Conservation (phyloP, 2,113 vertebrate species). For the Columba livia region DNA sequence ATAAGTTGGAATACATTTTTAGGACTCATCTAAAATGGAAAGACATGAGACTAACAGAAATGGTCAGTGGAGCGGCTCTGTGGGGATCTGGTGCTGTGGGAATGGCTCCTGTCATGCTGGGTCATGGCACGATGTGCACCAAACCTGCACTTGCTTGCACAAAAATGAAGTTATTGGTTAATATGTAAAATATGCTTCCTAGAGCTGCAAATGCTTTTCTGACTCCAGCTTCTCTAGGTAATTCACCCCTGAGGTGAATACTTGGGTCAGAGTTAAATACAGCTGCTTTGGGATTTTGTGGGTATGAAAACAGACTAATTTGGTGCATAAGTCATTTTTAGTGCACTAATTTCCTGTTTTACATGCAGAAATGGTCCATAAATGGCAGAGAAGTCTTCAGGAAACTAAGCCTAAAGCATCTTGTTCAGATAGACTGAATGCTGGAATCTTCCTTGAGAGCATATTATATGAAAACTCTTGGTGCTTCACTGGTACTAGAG, state of each 20-base stretch:
- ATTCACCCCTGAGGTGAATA: constrained; percentile 62
- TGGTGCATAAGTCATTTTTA: constrained; percentile 72
- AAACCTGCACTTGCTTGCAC: not conserved
- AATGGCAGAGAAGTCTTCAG: constrained; percentile 54
- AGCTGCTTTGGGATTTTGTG: constrained; percentile 54
- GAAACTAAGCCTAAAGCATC: constrained; percentile 45
- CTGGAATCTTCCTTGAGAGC: constrained; percentile 11
- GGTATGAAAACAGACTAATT: constrained; percentile 71
- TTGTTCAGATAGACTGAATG: not conserved
- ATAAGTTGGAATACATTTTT: not conserved
- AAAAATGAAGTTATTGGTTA: not conserved
- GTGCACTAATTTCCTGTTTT: constrained; percentile 64
- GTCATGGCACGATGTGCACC: not conserved
- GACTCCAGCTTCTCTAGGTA: constrained; percentile 52
- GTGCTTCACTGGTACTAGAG: not conserved
- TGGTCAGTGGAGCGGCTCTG: not conserved
- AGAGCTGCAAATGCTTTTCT: constrained; percentile 26
- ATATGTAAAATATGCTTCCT: constrained; percentile 20
- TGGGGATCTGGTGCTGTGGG: not conserved
- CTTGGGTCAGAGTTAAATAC: constrained; percentile 72
- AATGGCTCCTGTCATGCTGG: rapidly evolving
- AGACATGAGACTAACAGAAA: not conserved
- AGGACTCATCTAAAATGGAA: not conserved
- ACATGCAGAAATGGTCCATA: constrained; percentile 58
- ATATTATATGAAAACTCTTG: constrained; percentile 16